These are phyloP conservation scores for Parnassius glacialis DNA, from an alignment of 2,888 invertebrate species.

Conservation along the genomic window DNA sequence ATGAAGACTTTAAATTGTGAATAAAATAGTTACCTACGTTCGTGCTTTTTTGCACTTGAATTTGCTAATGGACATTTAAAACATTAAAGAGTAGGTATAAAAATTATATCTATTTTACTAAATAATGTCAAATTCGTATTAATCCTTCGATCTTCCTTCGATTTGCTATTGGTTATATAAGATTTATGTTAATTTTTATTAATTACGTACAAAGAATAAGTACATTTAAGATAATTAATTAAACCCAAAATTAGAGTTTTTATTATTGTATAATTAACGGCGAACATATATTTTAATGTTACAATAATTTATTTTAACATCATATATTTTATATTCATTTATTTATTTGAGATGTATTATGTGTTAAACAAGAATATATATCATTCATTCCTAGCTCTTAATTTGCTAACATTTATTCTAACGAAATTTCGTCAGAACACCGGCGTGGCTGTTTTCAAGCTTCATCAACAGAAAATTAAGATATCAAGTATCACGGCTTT, in stretches of 20 bases:
- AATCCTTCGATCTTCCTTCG: too few species aligned
- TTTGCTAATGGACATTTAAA: background rate
- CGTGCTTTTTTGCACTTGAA: slow-evolving; percentile 9
- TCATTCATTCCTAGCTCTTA: slow-evolving; percentile 4
- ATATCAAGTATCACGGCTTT: slow-evolving; percentile 11
- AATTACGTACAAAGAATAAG: too few species aligned
- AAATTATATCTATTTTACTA: too few species aligned
- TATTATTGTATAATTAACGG: too few species aligned
- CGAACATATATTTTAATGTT: too few species aligned
- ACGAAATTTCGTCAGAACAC: slow-evolving; percentile 2
- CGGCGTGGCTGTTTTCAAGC: slow-evolving; percentile 19
- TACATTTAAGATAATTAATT: too few species aligned
- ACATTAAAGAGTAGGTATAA: background rate
- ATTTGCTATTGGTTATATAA: too few species aligned
- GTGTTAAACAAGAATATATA: slow-evolving; percentile 5
- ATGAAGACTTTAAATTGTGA: slow-evolving; percentile 27
- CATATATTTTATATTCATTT: too few species aligned
- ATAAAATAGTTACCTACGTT: slow-evolving; percentile 15
- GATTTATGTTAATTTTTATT: too few species aligned
- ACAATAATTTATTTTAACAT: too few species aligned
- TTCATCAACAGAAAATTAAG: slow-evolving; percentile 26
- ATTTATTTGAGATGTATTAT: slow-evolving; percentile 1
- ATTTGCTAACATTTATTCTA: slow-evolving; percentile 20
- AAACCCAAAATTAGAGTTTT: too few species aligned
- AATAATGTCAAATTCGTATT: too few species aligned